A percentile compares a stretch with the other conserved stretches of the same genome.
Evolutionary conservation across 2,797 vertebrate genomes (phyloP).

Genomic region (Babyrousa celebensis): DNA sequence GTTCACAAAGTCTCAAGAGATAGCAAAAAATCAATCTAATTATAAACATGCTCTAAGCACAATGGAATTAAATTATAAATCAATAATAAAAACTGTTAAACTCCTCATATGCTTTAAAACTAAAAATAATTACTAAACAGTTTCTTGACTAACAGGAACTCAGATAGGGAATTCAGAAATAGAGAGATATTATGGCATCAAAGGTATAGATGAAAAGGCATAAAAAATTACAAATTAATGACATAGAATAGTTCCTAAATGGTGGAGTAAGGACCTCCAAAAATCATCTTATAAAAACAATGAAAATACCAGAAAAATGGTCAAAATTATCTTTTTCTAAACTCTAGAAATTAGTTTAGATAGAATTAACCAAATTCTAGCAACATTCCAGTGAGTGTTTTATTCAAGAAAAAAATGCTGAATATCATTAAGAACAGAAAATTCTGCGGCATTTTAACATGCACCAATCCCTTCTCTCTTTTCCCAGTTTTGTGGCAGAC

Average conservation of each 20-base stretch:
- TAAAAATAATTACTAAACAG: neutral
- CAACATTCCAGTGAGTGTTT: neutral
- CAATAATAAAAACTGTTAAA: neutral
- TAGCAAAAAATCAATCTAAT: neutral
- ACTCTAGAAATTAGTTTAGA: neutral
- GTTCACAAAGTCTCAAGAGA: neutral
- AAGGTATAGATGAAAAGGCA: neutral
- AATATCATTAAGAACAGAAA: neutral
- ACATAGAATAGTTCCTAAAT: neutral
- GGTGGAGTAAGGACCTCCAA: neutral
- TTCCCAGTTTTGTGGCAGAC: neutral
- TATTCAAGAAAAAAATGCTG: neutral
- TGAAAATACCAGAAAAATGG: neutral
- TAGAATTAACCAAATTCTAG: neutral
- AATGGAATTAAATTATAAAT: constrained; percentile 32
- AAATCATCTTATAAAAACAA: neutral
- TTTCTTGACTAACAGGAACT: neutral
- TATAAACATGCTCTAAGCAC: neutral
- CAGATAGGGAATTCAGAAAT: neutral
- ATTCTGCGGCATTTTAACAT: neutral
- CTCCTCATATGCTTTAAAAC: neutral
- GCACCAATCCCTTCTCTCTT: neutral
- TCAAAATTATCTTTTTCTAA: neutral
- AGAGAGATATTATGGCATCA: neutral
- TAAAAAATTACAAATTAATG: neutral